These are phyloP conservation scores for Danio tinwini DNA, from an alignment of 2,797 vertebrate genomes.

Conservation along the genomic window DNA sequence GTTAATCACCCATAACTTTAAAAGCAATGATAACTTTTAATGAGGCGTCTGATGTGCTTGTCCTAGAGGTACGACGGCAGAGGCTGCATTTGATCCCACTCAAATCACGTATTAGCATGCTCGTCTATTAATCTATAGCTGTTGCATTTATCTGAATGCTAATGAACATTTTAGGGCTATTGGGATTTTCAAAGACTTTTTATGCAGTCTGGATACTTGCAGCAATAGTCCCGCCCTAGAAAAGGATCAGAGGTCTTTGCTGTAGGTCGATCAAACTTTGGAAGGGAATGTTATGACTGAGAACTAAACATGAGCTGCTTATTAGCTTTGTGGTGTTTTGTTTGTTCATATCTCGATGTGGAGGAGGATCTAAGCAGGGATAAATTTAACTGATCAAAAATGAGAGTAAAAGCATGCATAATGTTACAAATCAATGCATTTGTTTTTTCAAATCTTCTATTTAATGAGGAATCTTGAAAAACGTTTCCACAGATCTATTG, in stretches of 20 bases:
- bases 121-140: slow-evolving; percentile 24
- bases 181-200: slow-evolving; percentile 42
- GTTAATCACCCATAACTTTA: slow-evolving; percentile 7
- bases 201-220: slow-evolving; percentile 27
- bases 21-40: slow-evolving; percentile 37
- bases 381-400: background rate
- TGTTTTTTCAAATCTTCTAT: too few relatives aligned
- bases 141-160: slow-evolving; percentile 37
- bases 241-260: slow-evolving; percentile 24
- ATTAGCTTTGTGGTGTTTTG: background rate
- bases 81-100: slow-evolving; percentile 34
- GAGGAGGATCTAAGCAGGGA: background rate
- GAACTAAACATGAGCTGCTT: background rate
- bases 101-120: slow-evolving; percentile 39
- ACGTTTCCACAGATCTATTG: too few relatives aligned
- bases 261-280: slow-evolving; percentile 16
- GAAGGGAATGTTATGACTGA: slow-evolving; percentile 2
- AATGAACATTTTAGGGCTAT: slow-evolving; percentile 16
- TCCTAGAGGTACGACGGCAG: slow-evolving; percentile 34
- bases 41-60: slow-evolving; percentile 32
- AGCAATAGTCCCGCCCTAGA: slow-evolving; percentile 4
- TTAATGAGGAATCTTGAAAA: too few relatives aligned
- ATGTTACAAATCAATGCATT: background rate
- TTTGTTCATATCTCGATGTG: background rate
- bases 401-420: background rate